Base-by-base conservation (phyloP, 2,113 vertebrate genomes). In the Calidris pygmaea region DNA sequence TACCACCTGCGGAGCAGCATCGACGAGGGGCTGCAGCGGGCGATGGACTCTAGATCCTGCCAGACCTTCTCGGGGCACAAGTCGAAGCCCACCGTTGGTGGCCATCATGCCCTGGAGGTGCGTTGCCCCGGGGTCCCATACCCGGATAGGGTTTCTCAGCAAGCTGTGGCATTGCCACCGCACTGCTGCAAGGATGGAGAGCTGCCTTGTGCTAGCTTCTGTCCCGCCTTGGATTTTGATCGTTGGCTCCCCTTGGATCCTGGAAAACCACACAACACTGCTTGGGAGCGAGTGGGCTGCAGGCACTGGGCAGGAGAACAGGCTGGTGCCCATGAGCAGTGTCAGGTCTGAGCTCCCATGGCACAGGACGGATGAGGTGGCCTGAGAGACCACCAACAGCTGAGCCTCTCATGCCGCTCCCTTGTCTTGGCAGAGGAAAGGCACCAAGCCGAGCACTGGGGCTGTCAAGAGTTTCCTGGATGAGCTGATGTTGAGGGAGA, bases 1-100 rank as follows among this genome's bases (percentile, higher is more conserved):
- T 98, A 99, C 72, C 52, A 81, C 58, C 58, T 98, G 43, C 97
- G 92, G 86, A 97, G 89, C 35, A 93, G 85, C 71, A 92, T 96
- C 1, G 94, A 98, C 1, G 43, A 83, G 17, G 66, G 67, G 39
- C 47, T 98, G 96, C 68, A 34, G 35, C 53, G 20, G 24, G 59
- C 35, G 1, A 50, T 97, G 30, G 85, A 85, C 34, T 89, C 94
- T 1, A 78, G 97, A 4, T 96, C 95, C 12, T 96, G 97, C 39
- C 97, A 97, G 67, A 63, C 50, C 24, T 98, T 97, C 95, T 97
- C 93, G 0, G 79, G 96, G 5, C 82, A 92, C n/a, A 91, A 94
- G 39, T 71, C 62, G 39, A 96, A 96, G 89, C 97, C 97, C 5
- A 39, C 96, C 12, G 23, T 58, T 9, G 94, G 90, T 5, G 97